phyloP scores from a whole-genome alignment of 2,113 vertebrate species.

The Eonycteris spelaea region DNA sequence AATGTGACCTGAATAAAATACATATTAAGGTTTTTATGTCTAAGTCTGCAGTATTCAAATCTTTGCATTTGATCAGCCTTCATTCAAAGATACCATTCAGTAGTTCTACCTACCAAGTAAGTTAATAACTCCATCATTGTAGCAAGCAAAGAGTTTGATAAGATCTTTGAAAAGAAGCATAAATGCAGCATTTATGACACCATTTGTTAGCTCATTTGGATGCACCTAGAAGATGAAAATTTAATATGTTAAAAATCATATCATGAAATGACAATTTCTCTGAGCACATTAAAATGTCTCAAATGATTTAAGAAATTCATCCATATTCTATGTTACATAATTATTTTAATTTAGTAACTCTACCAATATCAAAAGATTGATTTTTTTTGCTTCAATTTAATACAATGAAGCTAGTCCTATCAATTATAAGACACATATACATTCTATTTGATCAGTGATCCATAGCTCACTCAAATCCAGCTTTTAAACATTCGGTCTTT shows the following conservation, averaged over 20 bases:
- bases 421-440: not conserved
- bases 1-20: not conserved
- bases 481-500: not conserved
- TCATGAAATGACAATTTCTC: not conserved
- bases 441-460: not conserved
- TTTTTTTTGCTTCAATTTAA: not conserved
- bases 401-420: not conserved
- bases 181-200: constrained; percentile 97
- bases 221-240: constrained; percentile 87
- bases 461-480: not conserved
- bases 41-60: not conserved
- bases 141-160: constrained; percentile 98
- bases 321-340: not conserved
- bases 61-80: not conserved
- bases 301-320: constrained; percentile 24
- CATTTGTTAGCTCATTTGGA: constrained; percentile 94
- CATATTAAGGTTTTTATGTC: not conserved
- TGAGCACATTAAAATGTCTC: not conserved
- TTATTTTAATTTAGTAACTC: not conserved
- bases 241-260: constrained; percentile 18
- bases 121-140: constrained; percentile 99
- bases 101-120: constrained; percentile 88
- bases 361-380: not conserved
- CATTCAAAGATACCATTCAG: not conserved
- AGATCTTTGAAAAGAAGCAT: constrained; percentile 99